A percentile compares a stretch with the other conserved stretches of the same genome.
phyloP scores from a whole-genome alignment of 2,113 vertebrate species.

The human (Homo sapiens) region GRCh38 chr3:122989001-122989500 shows the following conservation, averaged over 20 bases:
- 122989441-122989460: neutral
- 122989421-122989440: neutral
- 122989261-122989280: neutral
- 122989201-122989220: neutral
- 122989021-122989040: neutral
- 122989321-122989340: neutral
- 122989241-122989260: neutral
- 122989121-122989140: neutral
- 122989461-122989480: neutral
- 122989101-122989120: neutral
- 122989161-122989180: neutral
- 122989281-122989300: neutral
- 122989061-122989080: neutral
- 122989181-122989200: neutral
- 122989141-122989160: neutral
- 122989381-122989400: neutral
- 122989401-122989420: neutral
- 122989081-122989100: neutral
- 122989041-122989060: neutral
- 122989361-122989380: neutral
- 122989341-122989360: neutral
- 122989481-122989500: neutral
- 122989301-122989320: neutral
- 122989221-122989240: neutral
- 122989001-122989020: neutral